Base-by-base conservation (phyloP, 2,797 vertebrate species). In the Salmo trutta region DNA sequence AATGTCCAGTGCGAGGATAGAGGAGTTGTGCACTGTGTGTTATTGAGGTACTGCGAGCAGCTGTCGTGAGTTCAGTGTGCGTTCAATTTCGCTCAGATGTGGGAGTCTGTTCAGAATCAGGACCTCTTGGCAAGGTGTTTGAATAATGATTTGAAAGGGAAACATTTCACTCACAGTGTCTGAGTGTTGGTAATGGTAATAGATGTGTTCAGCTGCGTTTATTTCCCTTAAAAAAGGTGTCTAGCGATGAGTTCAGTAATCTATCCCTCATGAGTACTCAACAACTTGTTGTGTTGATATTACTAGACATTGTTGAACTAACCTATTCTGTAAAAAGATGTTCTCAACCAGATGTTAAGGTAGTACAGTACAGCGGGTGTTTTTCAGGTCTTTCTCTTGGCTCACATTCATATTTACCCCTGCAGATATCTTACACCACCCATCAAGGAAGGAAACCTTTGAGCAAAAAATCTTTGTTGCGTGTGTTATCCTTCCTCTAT, bases 1-100 rank as follows among this genome's bases (percentile, higher is more conserved):
- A 77, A 74, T 78, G 74, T 79, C 73, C 59, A 24, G 27, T 17
- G 56, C 75, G 78, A 75, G 83, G 69, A 33, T 36, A 17, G 71
- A 27, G 71, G 24, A 72, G 3, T 6, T 16, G 68, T 36, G 69
- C 24, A 8, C 71, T 59, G 71, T 73, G 76, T 66, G 33, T 77
- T 62, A 24, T 71, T 69, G 24, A 76, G 27, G 65, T 51, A 65
- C n/a, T 51, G 16, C 14, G n/a, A 47, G 76, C 56, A 65, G 76
- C 62, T 71, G 56, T 47, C 17, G 10, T 3, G 47, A 56, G 69
- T 52, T 72, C 59, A 52, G 36, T 29, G 51, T 65, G 69, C 41
- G 24, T 15, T 72, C 24, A 66, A 19, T 56, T 77, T 77, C 59
- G 17, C 3, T 51, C 27, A 33, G 15, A 53, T 29, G 52, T 19